A percentile compares a stretch with the other conserved stretches of the same genome.
These are phyloP conservation scores for Rhipidura dahli DNA, from an alignment of 2,113 vertebrate species.

Conservation along the genomic window DNA sequence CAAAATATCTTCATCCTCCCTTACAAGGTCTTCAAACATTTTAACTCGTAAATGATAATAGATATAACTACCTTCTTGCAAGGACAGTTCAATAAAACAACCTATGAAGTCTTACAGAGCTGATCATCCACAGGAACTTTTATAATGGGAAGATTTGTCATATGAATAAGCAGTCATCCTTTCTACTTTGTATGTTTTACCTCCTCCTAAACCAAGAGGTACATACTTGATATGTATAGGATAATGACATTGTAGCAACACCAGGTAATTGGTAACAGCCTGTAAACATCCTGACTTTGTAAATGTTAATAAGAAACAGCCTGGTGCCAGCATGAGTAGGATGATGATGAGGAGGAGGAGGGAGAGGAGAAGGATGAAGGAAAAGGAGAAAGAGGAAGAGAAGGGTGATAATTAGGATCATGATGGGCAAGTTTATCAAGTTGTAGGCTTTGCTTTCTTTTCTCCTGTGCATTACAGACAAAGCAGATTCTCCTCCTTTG, in stretches of 20 bases:
- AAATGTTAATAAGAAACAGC: background rate
- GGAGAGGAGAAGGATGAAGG: background rate
- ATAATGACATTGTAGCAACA: background rate
- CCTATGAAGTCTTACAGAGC: background rate
- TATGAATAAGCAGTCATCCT: background rate
- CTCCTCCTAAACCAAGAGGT: background rate
- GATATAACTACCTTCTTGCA: background rate
- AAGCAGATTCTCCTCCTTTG: background rate
- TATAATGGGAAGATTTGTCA: background rate
- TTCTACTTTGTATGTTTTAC: background rate
- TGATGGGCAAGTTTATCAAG: background rate
- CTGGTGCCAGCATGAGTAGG: background rate
- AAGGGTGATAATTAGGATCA: background rate
- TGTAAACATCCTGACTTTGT: background rate
- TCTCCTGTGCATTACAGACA: background rate
- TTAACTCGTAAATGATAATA: background rate
- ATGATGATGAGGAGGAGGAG: background rate
- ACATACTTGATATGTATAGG: background rate
- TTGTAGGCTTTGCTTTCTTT: background rate
- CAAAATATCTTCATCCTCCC: background rate
- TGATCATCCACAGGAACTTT: background rate
- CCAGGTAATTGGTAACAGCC: background rate
- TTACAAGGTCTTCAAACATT: background rate
- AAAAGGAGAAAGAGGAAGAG: background rate
- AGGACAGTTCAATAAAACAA: background rate